A percentile compares a stretch with the other conserved stretches of the same genome.
Evolutionary conservation across 1,140 invertebrate species (phyloP).

Genomic region (Drosophila fuyamai): DNA sequence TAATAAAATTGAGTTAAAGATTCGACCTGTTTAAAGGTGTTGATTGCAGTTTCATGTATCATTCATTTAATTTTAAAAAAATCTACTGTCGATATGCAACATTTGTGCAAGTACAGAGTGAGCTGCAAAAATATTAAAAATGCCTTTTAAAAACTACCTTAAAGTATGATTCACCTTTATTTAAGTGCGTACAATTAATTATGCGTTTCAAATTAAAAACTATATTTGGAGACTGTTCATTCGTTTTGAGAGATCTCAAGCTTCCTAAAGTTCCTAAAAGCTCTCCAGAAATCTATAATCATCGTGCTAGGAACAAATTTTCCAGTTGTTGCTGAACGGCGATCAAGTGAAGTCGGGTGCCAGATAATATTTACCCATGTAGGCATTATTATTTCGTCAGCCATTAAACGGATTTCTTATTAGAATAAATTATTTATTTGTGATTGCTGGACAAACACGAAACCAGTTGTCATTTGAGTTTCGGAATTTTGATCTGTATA

Average conservation of each 20-base stretch:
- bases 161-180: not conserved
- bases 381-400: not conserved
- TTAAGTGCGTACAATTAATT: not conserved
- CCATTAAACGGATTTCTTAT: not conserved
- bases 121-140: not conserved
- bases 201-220: too few species aligned
- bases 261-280: not conserved
- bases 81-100: too few species aligned
- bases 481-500: too few species aligned
- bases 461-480: not conserved
- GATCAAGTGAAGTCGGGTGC: constrained; percentile 2
- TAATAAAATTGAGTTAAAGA: too few species aligned
- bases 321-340: constrained; percentile 11
- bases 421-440: too few species aligned
- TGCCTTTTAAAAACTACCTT: not conserved
- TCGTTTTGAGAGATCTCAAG: not conserved
- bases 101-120: too few species aligned
- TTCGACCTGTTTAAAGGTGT: too few species aligned
- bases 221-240: too few species aligned
- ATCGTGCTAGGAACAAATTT: not conserved
- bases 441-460: not conserved
- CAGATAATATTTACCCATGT: not conserved
- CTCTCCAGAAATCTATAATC: not conserved
- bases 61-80: too few species aligned
- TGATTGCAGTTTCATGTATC: too few species aligned